Percentiles rank a stretch among this genome's conserved stretches.
phyloP scores from a whole-genome alignment of 2,888 invertebrate species.

The Rugalucina vietnamica region DNA sequence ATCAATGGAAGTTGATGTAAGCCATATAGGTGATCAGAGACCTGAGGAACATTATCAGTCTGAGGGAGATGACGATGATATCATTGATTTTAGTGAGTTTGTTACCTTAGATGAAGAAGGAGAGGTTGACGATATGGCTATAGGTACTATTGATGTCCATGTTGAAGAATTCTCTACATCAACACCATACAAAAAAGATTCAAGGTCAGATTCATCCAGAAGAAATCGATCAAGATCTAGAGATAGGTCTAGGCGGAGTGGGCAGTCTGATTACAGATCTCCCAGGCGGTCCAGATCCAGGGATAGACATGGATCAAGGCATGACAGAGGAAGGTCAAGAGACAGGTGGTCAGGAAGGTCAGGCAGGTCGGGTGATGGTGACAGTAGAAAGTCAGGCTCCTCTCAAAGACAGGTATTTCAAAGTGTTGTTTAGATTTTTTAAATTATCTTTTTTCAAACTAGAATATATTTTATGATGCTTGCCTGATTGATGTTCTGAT shows the following conservation, averaged over 20 bases:
- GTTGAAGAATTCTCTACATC: background rate
- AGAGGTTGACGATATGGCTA: background rate
- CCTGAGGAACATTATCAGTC: background rate
- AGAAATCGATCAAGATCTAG: background rate
- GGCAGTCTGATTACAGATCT: background rate
- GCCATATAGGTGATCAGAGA: no score
- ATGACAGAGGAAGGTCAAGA: no score
- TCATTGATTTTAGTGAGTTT: background rate
- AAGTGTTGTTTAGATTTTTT: background rate
- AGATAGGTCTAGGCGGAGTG: background rate
- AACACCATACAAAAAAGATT: background rate
- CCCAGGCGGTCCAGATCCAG: background rate
- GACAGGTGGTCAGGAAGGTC: background rate
- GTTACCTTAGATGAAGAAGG: conserved; percentile 6
- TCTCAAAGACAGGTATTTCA: background rate
- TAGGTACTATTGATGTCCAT: background rate
- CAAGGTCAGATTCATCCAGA: background rate
- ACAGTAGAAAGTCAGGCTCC: background rate
- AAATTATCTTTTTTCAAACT: background rate
- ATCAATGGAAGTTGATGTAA: background rate
- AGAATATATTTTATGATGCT: no score
- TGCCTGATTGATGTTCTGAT: no score
- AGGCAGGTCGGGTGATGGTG: background rate
- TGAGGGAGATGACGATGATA: background rate
- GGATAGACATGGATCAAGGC: no score